These are phyloP conservation scores for Pogonomyrmex californicus DNA, from an alignment of 1,140 invertebrate species.

Conservation along the genomic window DNA sequence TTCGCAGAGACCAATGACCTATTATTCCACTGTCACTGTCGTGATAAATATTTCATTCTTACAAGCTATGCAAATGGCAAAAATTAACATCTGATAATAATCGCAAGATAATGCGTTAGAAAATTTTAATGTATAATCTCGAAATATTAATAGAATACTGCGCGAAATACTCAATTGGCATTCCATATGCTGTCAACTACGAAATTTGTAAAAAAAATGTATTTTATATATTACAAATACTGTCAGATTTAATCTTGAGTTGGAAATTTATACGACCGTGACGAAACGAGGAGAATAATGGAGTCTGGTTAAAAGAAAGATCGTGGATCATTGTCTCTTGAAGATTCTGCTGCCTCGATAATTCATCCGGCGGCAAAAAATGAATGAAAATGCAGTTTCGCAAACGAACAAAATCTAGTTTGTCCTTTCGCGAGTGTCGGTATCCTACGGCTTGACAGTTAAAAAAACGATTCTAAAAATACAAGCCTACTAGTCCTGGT, in stretches of 20 bases:
- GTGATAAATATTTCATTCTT: neutral
- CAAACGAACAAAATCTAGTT: constrained; percentile 76
- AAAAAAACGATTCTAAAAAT: constrained; percentile 73
- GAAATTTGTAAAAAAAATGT: neutral
- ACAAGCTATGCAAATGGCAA: neutral
- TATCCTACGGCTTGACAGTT: constrained; percentile 74
- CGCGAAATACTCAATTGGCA: neutral
- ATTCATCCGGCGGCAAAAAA: constrained; percentile 67
- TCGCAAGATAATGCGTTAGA: neutral
- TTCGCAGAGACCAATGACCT: constrained; percentile 6
- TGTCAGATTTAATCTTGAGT: neutral
- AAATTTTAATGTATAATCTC: neutral
- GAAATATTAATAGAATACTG: neutral
- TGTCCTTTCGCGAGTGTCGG: constrained; percentile 52
- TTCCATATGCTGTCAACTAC: neutral
- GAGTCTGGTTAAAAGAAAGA: constrained; percentile 63
- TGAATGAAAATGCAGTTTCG: constrained; percentile 71
- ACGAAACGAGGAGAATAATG: constrained; percentile 9
- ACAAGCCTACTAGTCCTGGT: constrained; percentile 18
- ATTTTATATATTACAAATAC: constrained; percentile 7
- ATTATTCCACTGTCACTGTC: neutral
- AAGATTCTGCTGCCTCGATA: constrained; percentile 61
- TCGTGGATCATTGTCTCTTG: constrained; percentile 44
- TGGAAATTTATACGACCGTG: neutral
- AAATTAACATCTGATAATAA: constrained; percentile 1